phyloP scores from a whole-genome alignment of 2,113 vertebrate genomes.

The Tragelaphus strepsiceros region DNA sequence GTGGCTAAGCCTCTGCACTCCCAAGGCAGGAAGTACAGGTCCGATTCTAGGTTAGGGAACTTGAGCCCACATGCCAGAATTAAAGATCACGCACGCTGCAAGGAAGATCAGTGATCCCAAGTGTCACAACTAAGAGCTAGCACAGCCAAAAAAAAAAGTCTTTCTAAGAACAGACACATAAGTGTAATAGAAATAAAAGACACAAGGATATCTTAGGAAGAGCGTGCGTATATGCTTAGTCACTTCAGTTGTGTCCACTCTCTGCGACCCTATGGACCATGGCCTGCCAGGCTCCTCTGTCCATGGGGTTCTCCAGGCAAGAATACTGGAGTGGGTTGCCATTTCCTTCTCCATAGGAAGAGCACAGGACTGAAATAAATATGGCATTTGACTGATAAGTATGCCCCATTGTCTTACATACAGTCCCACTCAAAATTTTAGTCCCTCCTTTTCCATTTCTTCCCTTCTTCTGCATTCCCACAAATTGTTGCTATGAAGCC shows the following conservation, averaged over 20 bases:
- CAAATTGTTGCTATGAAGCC: neutral
- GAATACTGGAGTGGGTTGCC: neutral
- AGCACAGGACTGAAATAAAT: neutral
- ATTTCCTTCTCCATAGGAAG: neutral
- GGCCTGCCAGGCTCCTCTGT: neutral
- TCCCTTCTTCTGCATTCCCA: neutral
- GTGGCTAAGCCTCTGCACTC: neutral
- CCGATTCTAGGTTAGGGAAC: neutral
- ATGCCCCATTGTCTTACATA: neutral
- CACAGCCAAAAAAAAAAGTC: neutral
- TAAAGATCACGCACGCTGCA: neutral
- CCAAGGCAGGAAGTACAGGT: neutral
- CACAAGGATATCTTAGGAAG: neutral
- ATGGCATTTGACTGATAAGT: neutral
- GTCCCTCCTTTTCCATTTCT: neutral
- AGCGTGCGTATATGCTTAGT: fast-evolving
- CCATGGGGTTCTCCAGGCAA: neutral
- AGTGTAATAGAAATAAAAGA: neutral
- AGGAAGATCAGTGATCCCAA: neutral
- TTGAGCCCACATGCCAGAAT: neutral
- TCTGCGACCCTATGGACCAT: fast-evolving
- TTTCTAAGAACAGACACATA: neutral
- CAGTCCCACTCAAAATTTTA: neutral
- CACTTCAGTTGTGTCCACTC: neutral
- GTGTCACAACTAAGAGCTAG: neutral